Evolutionary conservation across 1,140 invertebrate genomes (phyloP), one percentile per base, ranked within the genome.

Genomic region (Monomorium pharaonis): DNA sequence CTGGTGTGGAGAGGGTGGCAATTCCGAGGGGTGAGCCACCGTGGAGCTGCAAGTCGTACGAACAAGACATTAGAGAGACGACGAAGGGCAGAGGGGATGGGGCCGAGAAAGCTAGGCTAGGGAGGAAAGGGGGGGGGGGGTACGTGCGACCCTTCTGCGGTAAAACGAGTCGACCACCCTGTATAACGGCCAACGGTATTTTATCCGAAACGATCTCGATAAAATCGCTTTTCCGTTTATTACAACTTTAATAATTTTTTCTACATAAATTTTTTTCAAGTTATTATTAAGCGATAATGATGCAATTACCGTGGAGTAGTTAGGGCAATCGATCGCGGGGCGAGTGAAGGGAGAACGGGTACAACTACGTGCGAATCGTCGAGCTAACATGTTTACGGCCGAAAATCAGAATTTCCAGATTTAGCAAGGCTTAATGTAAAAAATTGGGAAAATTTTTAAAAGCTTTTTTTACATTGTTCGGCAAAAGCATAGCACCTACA

Each of bases 1-100:
- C 94, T 99, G 98, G 95, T 99, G 98, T 84, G 99, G 99, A 91
- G 98, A 99, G 33, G 99, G 99, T 91, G 99, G 99, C 94, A 99
- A 96, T 96, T 99, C 99, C 77, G 98, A 99, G 65, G 98, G 98
- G 96, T 99, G 98, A 85, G 99, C 99, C 94, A 99, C 99, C 86
- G 98, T 98, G 85, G 99, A 99, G 96, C 98, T 99, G 97, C 90
- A 98, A 97, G 92, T 92, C 76, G 84, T 70, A 90, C 37, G 85
- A 78, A 81, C 51, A 80, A 67, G 88, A 72, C 72, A 91, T 92
- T 92, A 92, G 88, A 88, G 60, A 21, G 33, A 42, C 51, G 24
- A 33, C 51, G n/a, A 72, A 44, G 27, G 24, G 67, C 47, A 24
- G 42, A 10, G 5, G n/a, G 4, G 37, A 16, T 16, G 30, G 16